phyloP scores from a whole-genome alignment of 2,888 invertebrate species.

The Lithophane ornitopus region DNA sequence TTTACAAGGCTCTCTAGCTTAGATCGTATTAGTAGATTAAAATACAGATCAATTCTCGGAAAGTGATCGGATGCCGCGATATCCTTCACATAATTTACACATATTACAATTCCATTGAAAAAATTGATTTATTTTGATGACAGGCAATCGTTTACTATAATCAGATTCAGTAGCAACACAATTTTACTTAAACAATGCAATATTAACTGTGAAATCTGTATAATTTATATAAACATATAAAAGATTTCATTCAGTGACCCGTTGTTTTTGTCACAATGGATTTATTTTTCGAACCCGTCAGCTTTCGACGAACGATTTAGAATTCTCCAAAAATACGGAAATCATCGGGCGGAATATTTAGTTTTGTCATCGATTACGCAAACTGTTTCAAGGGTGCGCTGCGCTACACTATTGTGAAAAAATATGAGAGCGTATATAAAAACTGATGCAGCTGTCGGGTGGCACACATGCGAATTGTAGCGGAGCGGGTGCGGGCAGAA shows the following conservation, averaged over 20 bases:
- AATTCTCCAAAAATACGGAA: slow-evolving; percentile 89
- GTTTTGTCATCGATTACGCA: slow-evolving; percentile 91
- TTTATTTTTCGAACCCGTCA: slow-evolving; percentile 64
- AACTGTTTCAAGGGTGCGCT: slow-evolving; percentile 91
- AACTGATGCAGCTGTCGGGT: slow-evolving; percentile 89
- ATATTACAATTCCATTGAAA: slow-evolving; percentile 71
- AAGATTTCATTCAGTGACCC: slow-evolving; percentile 58
- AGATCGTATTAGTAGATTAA: slow-evolving; percentile 58
- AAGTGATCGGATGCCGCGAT: slow-evolving; percentile 79
- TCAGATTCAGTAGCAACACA: slow-evolving; percentile 55
- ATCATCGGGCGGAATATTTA: slow-evolving; percentile 91
- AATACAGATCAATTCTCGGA: slow-evolving; percentile 75
- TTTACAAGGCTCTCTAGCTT: slow-evolving; percentile 58
- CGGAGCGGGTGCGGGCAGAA: slow-evolving; percentile 69
- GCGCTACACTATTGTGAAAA: slow-evolving; percentile 88
- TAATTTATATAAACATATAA: slow-evolving; percentile 47
- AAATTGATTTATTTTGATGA: slow-evolving; percentile 72
- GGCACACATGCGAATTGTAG: slow-evolving; percentile 90
- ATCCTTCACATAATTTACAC: slow-evolving; percentile 71
- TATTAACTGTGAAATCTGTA: slow-evolving; percentile 51
- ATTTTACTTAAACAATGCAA: slow-evolving; percentile 61
- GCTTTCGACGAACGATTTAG: slow-evolving; percentile 71
- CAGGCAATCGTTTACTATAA: slow-evolving; percentile 64
- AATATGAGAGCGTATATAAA: slow-evolving; percentile 90
- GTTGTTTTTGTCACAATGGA: slow-evolving; percentile 65